These are phyloP conservation scores for Cydia fagiglandana DNA, from an alignment of 1,140 invertebrate species.

Conservation along the genomic window DNA sequence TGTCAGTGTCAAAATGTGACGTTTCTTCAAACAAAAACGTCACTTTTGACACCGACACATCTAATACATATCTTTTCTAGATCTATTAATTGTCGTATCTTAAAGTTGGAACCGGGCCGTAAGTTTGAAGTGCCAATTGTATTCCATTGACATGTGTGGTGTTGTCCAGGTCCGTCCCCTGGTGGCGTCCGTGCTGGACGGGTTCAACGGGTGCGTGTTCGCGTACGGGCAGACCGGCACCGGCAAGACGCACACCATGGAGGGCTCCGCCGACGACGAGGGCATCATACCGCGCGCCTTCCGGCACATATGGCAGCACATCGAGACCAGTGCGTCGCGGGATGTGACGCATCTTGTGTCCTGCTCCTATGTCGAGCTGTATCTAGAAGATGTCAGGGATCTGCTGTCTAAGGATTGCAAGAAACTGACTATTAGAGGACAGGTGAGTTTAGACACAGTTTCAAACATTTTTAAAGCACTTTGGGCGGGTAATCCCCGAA, in stretches of 20 bases:
- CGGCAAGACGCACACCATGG: conserved; percentile 97
- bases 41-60: too few species aligned
- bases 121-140: background rate
- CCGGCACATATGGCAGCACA: conserved; percentile 97
- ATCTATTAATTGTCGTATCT: too few species aligned
- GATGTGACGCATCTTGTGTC: conserved; percentile 95
- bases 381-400: conserved; percentile 96
- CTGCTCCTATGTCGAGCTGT: conserved; percentile 96
- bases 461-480: too few species aligned
- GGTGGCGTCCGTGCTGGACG: conserved; percentile 96
- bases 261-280: conserved; percentile 86
- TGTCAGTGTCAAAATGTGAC: too few species aligned
- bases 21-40: too few species aligned
- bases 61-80: too few species aligned
- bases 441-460: conserved; percentile 51
- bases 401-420: conserved; percentile 89
- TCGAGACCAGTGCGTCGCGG: conserved; percentile 86
- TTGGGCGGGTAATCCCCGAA: too few species aligned
- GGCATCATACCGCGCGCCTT: conserved; percentile 97
- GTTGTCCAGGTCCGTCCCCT: conserved; percentile 87
- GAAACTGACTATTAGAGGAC: conserved; percentile 76
- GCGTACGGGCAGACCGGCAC: conserved; percentile 98
- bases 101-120: too few species aligned
- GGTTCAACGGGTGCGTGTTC: conserved; percentile 98
- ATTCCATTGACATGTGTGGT: background rate